Conservation (phyloP, 2,888 invertebrate genomes). For the Harmothoe impar region DNA sequence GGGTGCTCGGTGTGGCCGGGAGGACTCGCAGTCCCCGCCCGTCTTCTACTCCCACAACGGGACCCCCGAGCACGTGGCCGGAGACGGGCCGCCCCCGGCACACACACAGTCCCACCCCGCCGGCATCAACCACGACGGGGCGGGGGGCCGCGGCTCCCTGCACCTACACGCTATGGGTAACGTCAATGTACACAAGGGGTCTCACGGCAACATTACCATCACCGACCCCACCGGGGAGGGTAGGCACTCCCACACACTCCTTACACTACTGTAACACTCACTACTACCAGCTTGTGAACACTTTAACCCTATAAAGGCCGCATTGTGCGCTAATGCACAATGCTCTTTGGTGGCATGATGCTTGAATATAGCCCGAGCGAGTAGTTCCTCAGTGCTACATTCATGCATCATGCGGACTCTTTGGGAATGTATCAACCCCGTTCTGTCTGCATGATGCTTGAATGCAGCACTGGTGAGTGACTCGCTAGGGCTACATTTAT, state of each 20-base stretch:
- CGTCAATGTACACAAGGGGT: neutral
- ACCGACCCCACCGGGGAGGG: slow-evolving; percentile 54
- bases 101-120: slow-evolving; percentile 53
- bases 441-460: too few species aligned
- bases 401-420: too few species aligned
- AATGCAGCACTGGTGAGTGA: too few species aligned
- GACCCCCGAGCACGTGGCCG: slow-evolving; percentile 68
- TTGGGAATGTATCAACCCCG: too few species aligned
- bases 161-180: slow-evolving; percentile 65
- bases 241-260: neutral
- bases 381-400: too few species aligned
- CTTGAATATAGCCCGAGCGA: too few species aligned
- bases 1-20: slow-evolving; percentile 18
- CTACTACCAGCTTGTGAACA: too few species aligned
- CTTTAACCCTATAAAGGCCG: too few species aligned
- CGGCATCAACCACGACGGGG: slow-evolving; percentile 48
- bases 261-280: neutral
- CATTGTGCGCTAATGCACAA: too few species aligned
- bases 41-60: slow-evolving; percentile 72
- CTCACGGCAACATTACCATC: slow-evolving; percentile 63
- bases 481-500: too few species aligned
- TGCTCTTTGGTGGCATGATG: too few species aligned
- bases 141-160: neutral
- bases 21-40: slow-evolving; percentile 67
- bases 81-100: slow-evolving; percentile 59